Evolutionary conservation across 2,113 vertebrate genomes (phyloP), one percentile per base, ranked within the genome.

Genomic region (Circaetus gallicus): DNA sequence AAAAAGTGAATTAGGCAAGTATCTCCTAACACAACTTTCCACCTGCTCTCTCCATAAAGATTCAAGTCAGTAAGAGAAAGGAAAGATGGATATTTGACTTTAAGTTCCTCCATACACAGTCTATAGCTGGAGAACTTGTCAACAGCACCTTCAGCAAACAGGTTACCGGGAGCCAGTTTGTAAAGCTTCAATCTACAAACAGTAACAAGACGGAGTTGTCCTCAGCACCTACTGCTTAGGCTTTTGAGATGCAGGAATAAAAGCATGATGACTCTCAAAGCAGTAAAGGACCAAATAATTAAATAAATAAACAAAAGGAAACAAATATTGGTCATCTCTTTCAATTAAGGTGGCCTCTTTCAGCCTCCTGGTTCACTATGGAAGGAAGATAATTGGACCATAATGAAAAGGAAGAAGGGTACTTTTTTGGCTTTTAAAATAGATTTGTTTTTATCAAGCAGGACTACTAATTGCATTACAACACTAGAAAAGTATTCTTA

Each of bases 221-320:
- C 62, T 82, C 74, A 85, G 86, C 80, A 95, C 17, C 42, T 81
- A 86, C 34, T 14, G 86, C 36, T 80, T 61, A 69, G 87, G 89
- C 40, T 83, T 93, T 61, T 71, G 62, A 93, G 50, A 89, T 55
- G 78, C 58, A 86, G 77, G 21, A 94, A 82, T n/a, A 78, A 73
- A 97, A 95, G 31, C 36, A 84, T 17, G 32, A 86, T 65, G 61
- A 87, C 53, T 93, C 92, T 94, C 88, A 74, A 59, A 90, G 56
- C 81, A 96, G 71, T 49, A 90, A 92, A 97, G 86, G 55, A 70
- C 38, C 12, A 79, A 45, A 10, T 6, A 86, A 62, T 56, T 79
- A 52, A 82, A 10, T 89, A 93, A 80, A 3, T 66, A 61, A 78
- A 65, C 63, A 70, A 80, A 92, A 97, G 43, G 31, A 69, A 86